Evolutionary conservation across 2,888 invertebrate species (phyloP).

Genomic region (Ctenicera cuprea): DNA sequence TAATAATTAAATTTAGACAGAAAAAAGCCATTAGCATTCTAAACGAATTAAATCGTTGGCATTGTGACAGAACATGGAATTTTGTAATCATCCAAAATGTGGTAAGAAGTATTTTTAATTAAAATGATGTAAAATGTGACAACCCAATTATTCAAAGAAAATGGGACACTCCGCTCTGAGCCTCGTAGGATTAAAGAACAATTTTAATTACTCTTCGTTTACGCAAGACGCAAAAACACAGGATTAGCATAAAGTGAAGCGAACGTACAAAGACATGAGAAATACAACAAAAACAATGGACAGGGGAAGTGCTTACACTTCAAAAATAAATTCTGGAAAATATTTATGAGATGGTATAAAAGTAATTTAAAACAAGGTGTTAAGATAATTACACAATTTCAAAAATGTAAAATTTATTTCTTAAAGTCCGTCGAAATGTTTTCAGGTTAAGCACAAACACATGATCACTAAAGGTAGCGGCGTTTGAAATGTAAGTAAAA

Average conservation of each 20-base stretch:
- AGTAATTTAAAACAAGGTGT: too few relatives aligned
- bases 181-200: slow-evolving; percentile 25
- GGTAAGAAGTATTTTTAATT: slow-evolving; percentile 22
- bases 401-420: too few relatives aligned
- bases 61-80: slow-evolving; percentile 21
- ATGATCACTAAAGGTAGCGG: too few relatives aligned
- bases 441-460: too few relatives aligned
- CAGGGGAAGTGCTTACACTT: not conserved
- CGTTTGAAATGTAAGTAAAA: too few relatives aligned
- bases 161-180: slow-evolving; percentile 27
- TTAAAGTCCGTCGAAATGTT: too few relatives aligned
- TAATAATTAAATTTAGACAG: not conserved
- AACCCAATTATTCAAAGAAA: slow-evolving; percentile 26
- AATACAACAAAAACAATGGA: not conserved
- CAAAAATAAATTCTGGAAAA: too few relatives aligned
- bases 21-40: not conserved
- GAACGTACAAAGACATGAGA: not conserved
- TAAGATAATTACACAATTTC: too few relatives aligned
- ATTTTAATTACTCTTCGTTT: slow-evolving; percentile 29
- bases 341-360: too few relatives aligned
- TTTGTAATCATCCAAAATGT: slow-evolving; percentile 17
- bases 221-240: slow-evolving; percentile 14
- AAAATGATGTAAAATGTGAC: slow-evolving; percentile 30
- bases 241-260: slow-evolving; percentile 18
- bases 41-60: slow-evolving; percentile 14